phyloP scores from a whole-genome alignment of 2,797 vertebrate species.

The Holocentrus rufus region DNA sequence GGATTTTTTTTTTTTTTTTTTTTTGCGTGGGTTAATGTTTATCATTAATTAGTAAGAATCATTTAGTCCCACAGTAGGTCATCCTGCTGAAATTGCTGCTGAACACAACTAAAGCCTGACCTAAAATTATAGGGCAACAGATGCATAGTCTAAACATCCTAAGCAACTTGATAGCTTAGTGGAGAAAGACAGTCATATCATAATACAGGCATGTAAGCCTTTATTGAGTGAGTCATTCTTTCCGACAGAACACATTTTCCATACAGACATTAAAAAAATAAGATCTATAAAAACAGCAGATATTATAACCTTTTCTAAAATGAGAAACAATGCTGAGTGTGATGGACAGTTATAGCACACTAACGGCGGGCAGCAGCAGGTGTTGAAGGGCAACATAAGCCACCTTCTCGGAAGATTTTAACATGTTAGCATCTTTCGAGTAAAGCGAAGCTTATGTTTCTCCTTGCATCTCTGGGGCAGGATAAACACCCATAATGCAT shows the following conservation, averaged over 20 bases:
- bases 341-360: neutral
- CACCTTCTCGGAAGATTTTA: neutral
- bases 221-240: constrained; percentile 75
- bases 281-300: constrained; percentile 59
- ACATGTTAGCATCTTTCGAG: too few species aligned
- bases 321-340: neutral
- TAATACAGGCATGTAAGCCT: constrained; percentile 69
- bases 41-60: constrained; percentile 69
- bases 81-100: constrained; percentile 50
- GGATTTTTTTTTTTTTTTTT: constrained; percentile 5
- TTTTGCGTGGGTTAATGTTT: constrained; percentile 60
- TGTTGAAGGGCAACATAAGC: constrained; percentile 32
- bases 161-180: constrained; percentile 72
- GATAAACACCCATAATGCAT: too few species aligned
- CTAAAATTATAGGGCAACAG: constrained; percentile 74
- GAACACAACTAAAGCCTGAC: constrained; percentile 54
- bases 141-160: constrained; percentile 76
- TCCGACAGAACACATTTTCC: constrained; percentile 75
- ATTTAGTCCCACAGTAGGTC: constrained; percentile 57
- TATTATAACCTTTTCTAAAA: constrained; percentile 22
- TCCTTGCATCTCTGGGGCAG: too few species aligned
- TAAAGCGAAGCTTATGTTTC: too few species aligned
- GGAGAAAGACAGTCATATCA: constrained; percentile 78
- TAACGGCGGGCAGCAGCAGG: constrained; percentile 41
- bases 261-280: constrained; percentile 65